Conservation (phyloP, 2,113 vertebrate species). For the Cyanocitta stelleri region DNA sequence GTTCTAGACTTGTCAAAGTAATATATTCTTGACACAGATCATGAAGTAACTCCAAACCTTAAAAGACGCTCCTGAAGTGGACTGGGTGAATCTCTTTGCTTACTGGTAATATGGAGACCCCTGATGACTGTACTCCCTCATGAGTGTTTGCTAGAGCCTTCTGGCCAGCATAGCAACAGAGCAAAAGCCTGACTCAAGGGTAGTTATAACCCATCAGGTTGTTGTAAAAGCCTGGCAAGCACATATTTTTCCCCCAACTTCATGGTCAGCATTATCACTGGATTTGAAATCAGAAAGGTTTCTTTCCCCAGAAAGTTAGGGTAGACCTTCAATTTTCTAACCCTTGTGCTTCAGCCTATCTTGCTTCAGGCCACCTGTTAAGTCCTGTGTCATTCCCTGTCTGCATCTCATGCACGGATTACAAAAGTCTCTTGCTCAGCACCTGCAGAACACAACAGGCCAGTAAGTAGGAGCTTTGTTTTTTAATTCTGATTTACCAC, state of each 20-base stretch:
- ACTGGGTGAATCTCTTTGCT: neutral
- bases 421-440: neutral
- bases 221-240: neutral
- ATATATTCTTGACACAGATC: neutral
- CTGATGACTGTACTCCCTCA: neutral
- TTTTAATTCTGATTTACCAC: neutral
- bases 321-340: neutral
- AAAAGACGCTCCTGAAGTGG: neutral
- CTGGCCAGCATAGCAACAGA: neutral
- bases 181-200: neutral
- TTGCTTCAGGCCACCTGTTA: neutral
- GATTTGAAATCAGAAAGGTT: neutral
- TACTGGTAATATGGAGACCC: neutral
- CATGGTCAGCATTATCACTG: neutral
- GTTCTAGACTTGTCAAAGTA: neutral
- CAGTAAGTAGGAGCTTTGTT: neutral
- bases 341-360: neutral
- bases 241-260: neutral
- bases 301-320: neutral
- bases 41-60: neutral
- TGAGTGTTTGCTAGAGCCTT: neutral
- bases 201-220: neutral
- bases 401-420: too few relatives aligned
- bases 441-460: neutral
- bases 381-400: neutral